Evolutionary conservation across 2,888 invertebrate genomes (phyloP), one percentile per base, ranked within the genome.

Genomic region (Apamea anceps): DNA sequence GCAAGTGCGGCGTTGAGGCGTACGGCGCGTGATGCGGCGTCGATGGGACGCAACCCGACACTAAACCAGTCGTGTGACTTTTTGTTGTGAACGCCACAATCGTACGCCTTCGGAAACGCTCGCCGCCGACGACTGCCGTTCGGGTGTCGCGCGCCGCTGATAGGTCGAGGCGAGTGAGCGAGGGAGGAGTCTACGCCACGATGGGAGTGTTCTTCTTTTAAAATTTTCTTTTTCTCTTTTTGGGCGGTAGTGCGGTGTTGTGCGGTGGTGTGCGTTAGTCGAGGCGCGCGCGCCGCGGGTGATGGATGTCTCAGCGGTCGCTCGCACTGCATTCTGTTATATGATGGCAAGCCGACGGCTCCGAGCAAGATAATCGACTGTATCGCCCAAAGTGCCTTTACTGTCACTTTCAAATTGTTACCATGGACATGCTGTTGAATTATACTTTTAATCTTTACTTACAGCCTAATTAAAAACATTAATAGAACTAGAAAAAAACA

Each of bases 21-120:
- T 93, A 93, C 95, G 92, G 90, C 93, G 95, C 96, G 95, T 95
- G 97, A 95, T 96, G 96, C 96, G 94, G 94, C 96, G 95, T 93
- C 95, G 94, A 93, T 96, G 97, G 97, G 97, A 97, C 96, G 96
- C 97, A 94, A 96, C 97, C 97, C 97, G 96, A 97, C 95, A 97
- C 97, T 97, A 96, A 97, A 95, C 96, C 94, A 94, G 96, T 96
- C 95, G 95, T 95, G 93, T 93, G 94, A 96, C 95, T 97, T 97
- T 97, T 97, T 97, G 97, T 96, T 96, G 95, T 95, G 95, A 95
- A 93, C 95, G 95, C 95, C 93, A 92, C 92, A 90, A 85, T 96
- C 96, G 96, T 95, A 90, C 91, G 91, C 93, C 92, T 93, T 95
- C 96, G 96, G 95, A 87, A 89, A 82, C 82, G 84, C 86, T 95